Conservation (phyloP, 2,113 vertebrate species). For the Gobiocypris rarus region DNA sequence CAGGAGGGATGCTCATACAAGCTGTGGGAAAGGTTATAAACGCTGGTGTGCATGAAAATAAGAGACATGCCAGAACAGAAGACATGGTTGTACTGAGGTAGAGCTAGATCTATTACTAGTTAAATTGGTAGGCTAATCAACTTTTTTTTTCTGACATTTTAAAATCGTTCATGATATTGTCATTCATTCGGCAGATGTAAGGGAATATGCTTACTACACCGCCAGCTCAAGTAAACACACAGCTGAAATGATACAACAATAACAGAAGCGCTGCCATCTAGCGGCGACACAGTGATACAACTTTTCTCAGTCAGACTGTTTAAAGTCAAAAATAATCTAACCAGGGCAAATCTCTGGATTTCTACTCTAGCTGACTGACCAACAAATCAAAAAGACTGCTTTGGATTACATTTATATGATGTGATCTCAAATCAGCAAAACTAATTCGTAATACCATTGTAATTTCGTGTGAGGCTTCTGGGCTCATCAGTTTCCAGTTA, state of each 20-base stretch:
- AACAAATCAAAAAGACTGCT: no score
- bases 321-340: background rate
- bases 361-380: background rate
- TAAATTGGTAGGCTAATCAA: background rate
- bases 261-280: background rate
- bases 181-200: background rate
- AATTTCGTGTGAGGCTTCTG: no score
- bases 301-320: background rate
- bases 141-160: background rate
- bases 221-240: background rate
- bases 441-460: no score
- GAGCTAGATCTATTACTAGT: background rate
- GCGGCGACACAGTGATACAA: background rate
- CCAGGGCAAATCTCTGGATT: background rate
- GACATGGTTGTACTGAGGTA: background rate
- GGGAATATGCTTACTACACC: background rate
- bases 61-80: background rate
- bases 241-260: background rate
- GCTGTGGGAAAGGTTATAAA: constrained; percentile 47
- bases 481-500: no score
- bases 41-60: constrained; percentile 38
- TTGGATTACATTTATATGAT: background rate
- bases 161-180: background rate
- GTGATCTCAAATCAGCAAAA: no score
- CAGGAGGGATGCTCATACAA: constrained; percentile 58